Conservation (phyloP, 2,113 vertebrate genomes). For the Calypte anna region DNA sequence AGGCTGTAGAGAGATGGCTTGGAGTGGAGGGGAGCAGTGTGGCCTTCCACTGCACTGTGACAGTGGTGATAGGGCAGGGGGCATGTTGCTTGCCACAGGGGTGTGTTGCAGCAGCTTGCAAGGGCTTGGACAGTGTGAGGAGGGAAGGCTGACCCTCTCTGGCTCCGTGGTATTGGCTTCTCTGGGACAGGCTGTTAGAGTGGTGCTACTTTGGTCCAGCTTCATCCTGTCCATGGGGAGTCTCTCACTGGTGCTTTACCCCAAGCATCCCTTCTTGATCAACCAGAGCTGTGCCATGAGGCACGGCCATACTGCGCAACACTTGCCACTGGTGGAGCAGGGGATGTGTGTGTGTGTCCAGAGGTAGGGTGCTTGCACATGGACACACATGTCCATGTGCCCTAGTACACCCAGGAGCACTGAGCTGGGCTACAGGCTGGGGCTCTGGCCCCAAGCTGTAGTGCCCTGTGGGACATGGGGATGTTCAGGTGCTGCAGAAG, state of each 20-base stretch:
- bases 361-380: background rate
- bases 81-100: background rate
- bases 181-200: background rate
- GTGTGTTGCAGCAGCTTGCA: background rate
- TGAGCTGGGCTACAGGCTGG: background rate
- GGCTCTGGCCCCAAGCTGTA: accelerated
- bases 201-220: background rate
- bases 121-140: background rate
- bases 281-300: accelerated
- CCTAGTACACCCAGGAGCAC: accelerated
- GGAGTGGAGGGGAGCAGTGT: accelerated
- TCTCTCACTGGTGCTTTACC: background rate
- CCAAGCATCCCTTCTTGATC: background rate
- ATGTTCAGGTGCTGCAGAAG: accelerated
- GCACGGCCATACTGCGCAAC: background rate
- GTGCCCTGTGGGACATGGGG: accelerated
- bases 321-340: background rate
- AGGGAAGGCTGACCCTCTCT: background rate
- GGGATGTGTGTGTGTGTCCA: background rate
- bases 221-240: accelerated
- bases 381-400: accelerated
- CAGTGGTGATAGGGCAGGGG: background rate
- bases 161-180: accelerated
- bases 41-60: accelerated
- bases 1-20: background rate